Base-by-base conservation (phyloP, 2,888 invertebrate species). In the Bellardia pandia region DNA sequence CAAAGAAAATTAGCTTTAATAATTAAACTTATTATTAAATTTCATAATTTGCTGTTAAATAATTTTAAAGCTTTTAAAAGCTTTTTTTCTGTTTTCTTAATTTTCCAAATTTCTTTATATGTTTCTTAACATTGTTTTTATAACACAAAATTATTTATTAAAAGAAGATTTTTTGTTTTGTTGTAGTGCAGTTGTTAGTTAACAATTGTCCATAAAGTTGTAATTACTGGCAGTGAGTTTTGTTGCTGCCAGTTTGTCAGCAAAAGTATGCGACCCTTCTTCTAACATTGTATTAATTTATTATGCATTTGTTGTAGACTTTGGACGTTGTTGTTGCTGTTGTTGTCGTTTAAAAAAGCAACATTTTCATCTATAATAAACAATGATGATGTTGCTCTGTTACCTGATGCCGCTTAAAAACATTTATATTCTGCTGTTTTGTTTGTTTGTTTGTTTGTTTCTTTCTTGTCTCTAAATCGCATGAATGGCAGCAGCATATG, bases 351-450 rank as follows among this genome's bases (percentile, higher is more conserved):
- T 45, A 81, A 83, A 77, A 51, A 74, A 77, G 81, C 77, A 77
- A 82, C 69, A 82, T 69, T 82, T 86, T 86, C 69, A 82, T 69
- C 53, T 82, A 14, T 69, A 86, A 86, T 86, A 86, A 86, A 82
- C 82, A 78, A 86, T 82, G 82, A 62, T 83, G 83, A 51, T 75
- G 64, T 23, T 79, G 76, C 13, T 60, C 33, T 33, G 48, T 56
- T 75, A 53, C 16, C 40, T 71, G 69, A 53, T 79, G 80, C 56
- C 72, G 74, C 62, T 74, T 75, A 51, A 16, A 64, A 58, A 56
- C 72, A 80, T 74, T 74, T 81, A 42, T 72, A 66, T 72, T 64
- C 80, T 74, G 80, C 14, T 72, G 16, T n/a, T 56, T 9, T n/a
- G 30, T 13, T 64, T 16, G 48, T 42, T 48, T 62, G n/a, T 23